These are phyloP conservation scores for Anolis carolinensis DNA, from an alignment of 2,113 vertebrate genomes.

Conservation along the genomic window DNA sequence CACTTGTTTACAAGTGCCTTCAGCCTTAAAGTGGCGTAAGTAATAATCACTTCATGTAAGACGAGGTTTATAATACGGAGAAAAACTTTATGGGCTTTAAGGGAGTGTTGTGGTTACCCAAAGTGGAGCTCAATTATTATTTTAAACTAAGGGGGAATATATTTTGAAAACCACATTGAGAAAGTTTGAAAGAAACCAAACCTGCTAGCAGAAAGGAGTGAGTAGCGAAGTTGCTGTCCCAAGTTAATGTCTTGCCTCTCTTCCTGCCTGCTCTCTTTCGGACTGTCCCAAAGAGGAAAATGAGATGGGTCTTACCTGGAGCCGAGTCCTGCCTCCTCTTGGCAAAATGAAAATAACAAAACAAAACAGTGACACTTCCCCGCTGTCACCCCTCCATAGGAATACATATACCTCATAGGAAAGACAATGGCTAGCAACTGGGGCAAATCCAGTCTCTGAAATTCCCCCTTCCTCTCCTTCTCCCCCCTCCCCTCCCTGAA, in stretches of 20 bases:
- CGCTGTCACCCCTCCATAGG: background rate
- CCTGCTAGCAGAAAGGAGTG: background rate
- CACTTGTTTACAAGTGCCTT: background rate
- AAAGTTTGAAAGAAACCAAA: background rate
- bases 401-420: background rate
- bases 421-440: background rate
- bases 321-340: background rate
- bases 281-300: constrained; percentile 15
- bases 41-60: background rate
- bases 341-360: background rate
- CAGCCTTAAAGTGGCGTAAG: background rate
- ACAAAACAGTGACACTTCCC: background rate
- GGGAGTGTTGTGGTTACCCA: background rate
- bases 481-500: too few species aligned
- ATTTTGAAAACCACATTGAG: background rate
- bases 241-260: background rate
- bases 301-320: constrained; percentile 51
- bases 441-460: background rate
- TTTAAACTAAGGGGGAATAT: background rate
- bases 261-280: background rate
- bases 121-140: background rate
- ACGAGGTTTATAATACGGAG: background rate
- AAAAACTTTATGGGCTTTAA: background rate
- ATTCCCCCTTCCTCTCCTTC: background rate
- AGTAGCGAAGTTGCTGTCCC: background rate